Percentiles rank a stretch among this genome's conserved stretches.
Evolutionary conservation across 2,797 vertebrate species (phyloP).

Genomic region (Pipistrellus pygmaeus): DNA sequence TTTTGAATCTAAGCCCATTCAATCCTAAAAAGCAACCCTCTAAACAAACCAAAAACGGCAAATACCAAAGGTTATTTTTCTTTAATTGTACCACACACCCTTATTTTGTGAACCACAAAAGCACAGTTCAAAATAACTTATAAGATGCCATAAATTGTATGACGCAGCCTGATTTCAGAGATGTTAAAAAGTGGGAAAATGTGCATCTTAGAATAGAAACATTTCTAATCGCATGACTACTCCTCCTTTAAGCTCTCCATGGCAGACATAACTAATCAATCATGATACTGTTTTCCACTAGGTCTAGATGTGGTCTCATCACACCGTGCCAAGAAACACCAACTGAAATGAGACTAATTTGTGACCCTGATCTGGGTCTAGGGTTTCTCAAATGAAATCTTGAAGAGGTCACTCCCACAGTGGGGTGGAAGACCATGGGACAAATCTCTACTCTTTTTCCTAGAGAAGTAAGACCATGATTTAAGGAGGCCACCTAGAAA

Average conservation of each 20-base stretch:
- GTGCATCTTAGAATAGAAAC: neutral
- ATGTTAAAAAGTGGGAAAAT: neutral
- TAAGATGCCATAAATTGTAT: neutral
- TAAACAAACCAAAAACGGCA: neutral
- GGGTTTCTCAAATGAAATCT: neutral
- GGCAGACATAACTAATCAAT: neutral
- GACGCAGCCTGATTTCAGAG: neutral
- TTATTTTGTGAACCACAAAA: conserved; percentile 11
- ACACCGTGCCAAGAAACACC: neutral
- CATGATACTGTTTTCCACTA: neutral
- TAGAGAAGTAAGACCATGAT: neutral
- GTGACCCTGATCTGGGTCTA: neutral
- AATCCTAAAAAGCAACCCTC: neutral
- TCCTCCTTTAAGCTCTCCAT: neutral
- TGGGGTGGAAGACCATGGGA: neutral
- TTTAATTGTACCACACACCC: neutral
- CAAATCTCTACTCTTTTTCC: neutral
- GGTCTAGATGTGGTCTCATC: neutral
- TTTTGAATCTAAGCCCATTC: neutral
- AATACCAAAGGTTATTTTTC: neutral
- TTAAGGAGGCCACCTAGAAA: neutral
- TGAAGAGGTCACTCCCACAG: neutral
- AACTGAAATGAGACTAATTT: neutral
- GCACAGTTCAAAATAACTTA: neutral
- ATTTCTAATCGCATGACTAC: neutral